Conservation (phyloP, 1,140 invertebrate genomes). For the Plectrocnemia conspersa region DNA sequence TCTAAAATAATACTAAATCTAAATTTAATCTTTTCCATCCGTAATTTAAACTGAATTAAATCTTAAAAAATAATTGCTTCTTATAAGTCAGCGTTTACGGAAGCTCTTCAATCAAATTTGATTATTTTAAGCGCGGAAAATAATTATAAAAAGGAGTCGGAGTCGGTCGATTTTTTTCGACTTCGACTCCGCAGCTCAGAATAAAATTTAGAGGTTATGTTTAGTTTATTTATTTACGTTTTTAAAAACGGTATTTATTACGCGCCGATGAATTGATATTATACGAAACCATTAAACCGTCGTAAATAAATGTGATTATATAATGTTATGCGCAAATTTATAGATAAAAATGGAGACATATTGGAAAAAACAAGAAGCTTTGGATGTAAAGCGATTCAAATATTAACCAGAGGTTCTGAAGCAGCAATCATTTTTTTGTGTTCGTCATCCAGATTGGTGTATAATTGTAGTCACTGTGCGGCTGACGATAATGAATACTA, state of each 20-base stretch:
- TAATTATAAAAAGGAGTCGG: too few relatives aligned
- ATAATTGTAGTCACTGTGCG: too few relatives aligned
- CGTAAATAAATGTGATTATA: neutral
- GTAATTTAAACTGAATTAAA: neutral
- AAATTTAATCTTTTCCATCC: neutral
- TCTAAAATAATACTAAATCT: neutral
- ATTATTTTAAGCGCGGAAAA: too few relatives aligned
- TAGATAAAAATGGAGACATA: conserved; percentile 19
- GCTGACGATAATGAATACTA: too few relatives aligned
- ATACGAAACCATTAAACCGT: neutral
- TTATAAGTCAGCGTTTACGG: too few relatives aligned
- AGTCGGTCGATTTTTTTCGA: too few relatives aligned
- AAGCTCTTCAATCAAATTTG: too few relatives aligned
- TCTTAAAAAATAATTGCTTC: neutral
- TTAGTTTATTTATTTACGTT: neutral
- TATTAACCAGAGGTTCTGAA: conserved; percentile 70
- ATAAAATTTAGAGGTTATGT: too few relatives aligned
- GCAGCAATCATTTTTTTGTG: conserved; percentile 72
- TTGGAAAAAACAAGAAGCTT: conserved; percentile 29
- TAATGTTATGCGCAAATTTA: neutral
- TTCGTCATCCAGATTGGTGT: conserved; percentile 70
- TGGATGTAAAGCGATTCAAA: conserved; percentile 27
- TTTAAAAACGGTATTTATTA: neutral
- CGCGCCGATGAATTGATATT: neutral
- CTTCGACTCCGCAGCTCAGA: too few relatives aligned